Base-by-base conservation (phyloP, 2,797 vertebrate species). In the Galagoides demidoff region DNA sequence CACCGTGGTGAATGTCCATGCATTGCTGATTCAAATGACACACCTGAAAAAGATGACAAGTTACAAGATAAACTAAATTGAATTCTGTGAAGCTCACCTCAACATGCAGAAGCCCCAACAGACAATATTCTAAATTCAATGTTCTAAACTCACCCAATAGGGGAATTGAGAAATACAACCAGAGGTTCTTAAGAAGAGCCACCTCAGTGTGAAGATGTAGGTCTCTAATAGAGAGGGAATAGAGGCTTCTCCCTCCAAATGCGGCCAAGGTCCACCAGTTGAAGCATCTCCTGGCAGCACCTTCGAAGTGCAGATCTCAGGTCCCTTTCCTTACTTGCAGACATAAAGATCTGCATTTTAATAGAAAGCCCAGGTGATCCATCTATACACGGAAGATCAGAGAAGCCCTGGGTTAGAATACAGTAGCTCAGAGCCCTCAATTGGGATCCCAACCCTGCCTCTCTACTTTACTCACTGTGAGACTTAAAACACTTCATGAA, bases 11-110 rank as follows among this genome's bases (percentile, higher is more conserved):
- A 97, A 90, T 63, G 83, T 76, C 96, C 96, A 95, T 96, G 96
- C 95, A 95, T 89, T 94, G 79, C 45, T 92, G 89, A 90, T 81
- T 97, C 49, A 96, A 96, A 93, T 64, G 91, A 59, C 74, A 59
- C 43, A 31, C 70, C 70, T 96, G 94, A 97, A 97, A 98, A 97
- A 0, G 90, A 95, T 96, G 89, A 95, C 43, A 96, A 97, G 95
- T 96, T 92, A 66, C 0, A 25, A 55, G 85, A 77, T 71, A 88
- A 97, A 84, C 17, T 79, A 91, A 98, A 93, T 64, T 97, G 66
- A 97, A 95, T 96, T 93, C 66, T 29, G 64, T 84, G 74, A 25
- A 85, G 87, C 71, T 70, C 61, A 87, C 37, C 82, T 63, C 84
- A 89, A 89, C 64, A 73, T 7, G 39, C n/a, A 82, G n/a, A 93